Evolutionary conservation across 1,140 invertebrate genomes (phyloP).

Genomic region (Euglossa dilemma): DNA sequence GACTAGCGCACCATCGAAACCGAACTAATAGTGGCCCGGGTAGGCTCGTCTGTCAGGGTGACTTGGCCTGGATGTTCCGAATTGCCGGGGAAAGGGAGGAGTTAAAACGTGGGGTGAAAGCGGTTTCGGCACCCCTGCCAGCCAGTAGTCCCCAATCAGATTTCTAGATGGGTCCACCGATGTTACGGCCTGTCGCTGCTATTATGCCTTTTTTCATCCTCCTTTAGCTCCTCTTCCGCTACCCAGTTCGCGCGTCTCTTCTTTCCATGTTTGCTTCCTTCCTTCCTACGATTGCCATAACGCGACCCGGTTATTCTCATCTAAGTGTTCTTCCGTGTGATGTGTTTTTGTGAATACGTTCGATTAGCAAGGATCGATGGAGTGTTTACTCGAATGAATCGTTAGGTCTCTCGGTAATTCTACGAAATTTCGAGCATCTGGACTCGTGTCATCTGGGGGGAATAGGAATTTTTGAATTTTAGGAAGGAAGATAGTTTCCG

Average conservation of each 20-base stretch:
- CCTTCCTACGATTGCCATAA: too few relatives aligned
- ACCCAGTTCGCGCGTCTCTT: background rate
- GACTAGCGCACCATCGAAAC: conserved; percentile 77
- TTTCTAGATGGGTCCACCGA: conserved; percentile 22
- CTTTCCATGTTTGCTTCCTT: background rate
- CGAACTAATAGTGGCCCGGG: conserved; percentile 73
- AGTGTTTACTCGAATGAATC: too few relatives aligned
- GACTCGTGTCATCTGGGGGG: too few relatives aligned
- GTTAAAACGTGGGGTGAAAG: conserved; percentile 62
- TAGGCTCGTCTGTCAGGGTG: conserved; percentile 48
- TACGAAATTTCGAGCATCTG: too few relatives aligned
- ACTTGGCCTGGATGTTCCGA: conserved; percentile 58
- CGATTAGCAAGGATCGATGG: too few relatives aligned
- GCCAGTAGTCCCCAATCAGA: conserved; percentile 40
- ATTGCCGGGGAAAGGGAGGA: conserved; percentile 48
- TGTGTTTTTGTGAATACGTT: too few relatives aligned
- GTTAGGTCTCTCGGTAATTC: too few relatives aligned
- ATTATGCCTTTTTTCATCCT: background rate
- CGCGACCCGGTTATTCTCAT: too few relatives aligned
- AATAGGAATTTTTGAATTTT: too few relatives aligned
- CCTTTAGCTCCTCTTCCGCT: background rate
- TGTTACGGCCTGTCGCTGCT: background rate
- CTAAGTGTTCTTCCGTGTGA: too few relatives aligned
- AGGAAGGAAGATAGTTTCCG: too few relatives aligned
- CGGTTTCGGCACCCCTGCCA: conserved; percentile 29